Percentiles rank a stretch among this genome's conserved stretches.
Conservation (phyloP, 2,888 invertebrate species). For the Allygus modestus region DNA sequence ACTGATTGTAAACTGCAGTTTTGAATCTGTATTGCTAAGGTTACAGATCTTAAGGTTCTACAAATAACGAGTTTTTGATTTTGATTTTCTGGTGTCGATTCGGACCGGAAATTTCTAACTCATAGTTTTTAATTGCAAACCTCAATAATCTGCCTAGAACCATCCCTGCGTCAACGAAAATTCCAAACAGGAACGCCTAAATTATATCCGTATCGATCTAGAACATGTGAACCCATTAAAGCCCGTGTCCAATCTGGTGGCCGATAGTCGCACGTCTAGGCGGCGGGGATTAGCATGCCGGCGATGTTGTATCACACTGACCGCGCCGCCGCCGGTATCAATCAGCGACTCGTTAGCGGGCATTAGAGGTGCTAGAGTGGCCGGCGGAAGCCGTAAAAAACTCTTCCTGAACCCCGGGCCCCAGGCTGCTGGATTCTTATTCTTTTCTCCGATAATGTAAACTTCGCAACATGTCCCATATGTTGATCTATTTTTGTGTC, state of each 20-base stretch:
- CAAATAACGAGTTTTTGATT: too few species aligned
- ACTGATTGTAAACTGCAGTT: too few species aligned
- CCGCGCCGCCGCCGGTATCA: neutral
- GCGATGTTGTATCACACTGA: neutral
- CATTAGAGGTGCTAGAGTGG: neutral
- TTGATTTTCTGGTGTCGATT: too few species aligned
- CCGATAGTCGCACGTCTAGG: neutral
- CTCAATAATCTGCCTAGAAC: too few species aligned
- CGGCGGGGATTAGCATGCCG: neutral
- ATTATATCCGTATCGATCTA: conserved; percentile 17
- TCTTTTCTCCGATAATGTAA: neutral
- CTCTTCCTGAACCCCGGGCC: conserved; percentile 1
- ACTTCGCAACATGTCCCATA: neutral
- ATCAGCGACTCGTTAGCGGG: neutral
- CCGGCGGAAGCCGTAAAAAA: conserved; percentile 23
- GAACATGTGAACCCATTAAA: conserved; percentile 22
- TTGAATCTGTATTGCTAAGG: too few species aligned
- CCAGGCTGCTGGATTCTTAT: neutral
- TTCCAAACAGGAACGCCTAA: neutral
- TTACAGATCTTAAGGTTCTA: too few species aligned
- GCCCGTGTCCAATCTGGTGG: neutral
- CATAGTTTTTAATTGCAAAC: too few species aligned
- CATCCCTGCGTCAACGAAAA: too few species aligned
- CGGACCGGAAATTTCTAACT: too few species aligned
- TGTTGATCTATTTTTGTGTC: neutral